Evolutionary conservation across 2,888 invertebrate genomes (phyloP).

Genomic region (Xestia xanthographa): DNA sequence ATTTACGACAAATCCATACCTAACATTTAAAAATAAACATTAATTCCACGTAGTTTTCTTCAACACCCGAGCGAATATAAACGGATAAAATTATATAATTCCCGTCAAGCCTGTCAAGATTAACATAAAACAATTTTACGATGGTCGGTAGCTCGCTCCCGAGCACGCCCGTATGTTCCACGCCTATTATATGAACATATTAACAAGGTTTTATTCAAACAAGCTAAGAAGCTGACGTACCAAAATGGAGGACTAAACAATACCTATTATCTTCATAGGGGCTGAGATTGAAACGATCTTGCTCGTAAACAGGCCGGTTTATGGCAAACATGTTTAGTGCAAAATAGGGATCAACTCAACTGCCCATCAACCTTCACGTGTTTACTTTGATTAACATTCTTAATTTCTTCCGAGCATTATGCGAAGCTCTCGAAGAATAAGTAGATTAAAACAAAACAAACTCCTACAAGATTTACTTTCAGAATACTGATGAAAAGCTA

Average conservation of each 20-base stretch:
- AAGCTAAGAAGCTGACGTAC: conserved; percentile 75
- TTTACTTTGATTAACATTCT: conserved; percentile 54
- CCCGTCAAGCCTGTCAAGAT: conserved; percentile 27
- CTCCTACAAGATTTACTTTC: conserved; percentile 18
- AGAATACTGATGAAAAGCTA: conserved; percentile 43
- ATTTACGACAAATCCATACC: background rate
- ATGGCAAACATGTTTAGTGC: conserved; percentile 62
- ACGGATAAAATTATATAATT: conserved; percentile 19
- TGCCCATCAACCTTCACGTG: conserved; percentile 33
- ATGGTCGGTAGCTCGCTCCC: conserved; percentile 19
- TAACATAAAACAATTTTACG: conserved; percentile 34
- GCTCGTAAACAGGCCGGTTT: conserved; percentile 74
- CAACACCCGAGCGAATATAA: conserved; percentile 20
- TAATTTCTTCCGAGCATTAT: conserved; percentile 41
- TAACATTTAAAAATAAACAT: background rate
- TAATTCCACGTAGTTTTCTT: conserved; percentile 5
- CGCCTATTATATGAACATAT: conserved; percentile 65
- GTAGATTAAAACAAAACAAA: conserved; percentile 60
- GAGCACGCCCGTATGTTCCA: conserved; percentile 39
- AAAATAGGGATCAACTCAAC: conserved; percentile 47
- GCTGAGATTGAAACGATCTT: conserved; percentile 77
- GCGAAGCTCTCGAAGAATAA: conserved; percentile 42
- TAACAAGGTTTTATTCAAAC: conserved; percentile 76
- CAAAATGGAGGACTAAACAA: conserved; percentile 77
- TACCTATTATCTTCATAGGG: conserved; percentile 75